Base-by-base conservation (phyloP, 2,113 vertebrate species). In the Crypturellus undulatus region DNA sequence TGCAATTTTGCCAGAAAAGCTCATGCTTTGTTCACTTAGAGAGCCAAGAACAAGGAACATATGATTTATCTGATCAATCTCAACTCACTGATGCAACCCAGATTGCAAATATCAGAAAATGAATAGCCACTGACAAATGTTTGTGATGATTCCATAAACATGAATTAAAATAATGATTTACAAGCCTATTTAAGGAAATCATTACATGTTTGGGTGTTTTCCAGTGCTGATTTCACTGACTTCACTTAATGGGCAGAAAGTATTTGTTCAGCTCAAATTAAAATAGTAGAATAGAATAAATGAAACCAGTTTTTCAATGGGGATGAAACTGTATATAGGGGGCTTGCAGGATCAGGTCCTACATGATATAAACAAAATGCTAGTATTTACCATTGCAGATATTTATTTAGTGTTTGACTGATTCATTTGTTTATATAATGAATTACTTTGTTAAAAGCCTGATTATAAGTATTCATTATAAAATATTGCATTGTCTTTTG, bases 331-430 rank as follows among this genome's bases (percentile, higher is more conserved):
- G 30, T 90, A 84, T 87, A 89, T 78, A 80, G 70, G 87, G 96
- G 97, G 92, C 96, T 97, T 97, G 97, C 96, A 85, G 96, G 96
- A 96, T 97, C 96, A 87, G 95, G 97, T 97, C 95, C 96, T 96
- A 90, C 65, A 58, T 69, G 70, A 69, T 91, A 89, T 51, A 93
- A 94, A 82, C 71, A 84, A 97, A 96, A 95, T 85, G 43, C 76
- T 88, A 92, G 68, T 94, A 94, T 94, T 91, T 97, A 96, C 76
- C 85, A 93, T 84, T 95, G 83, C 51, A 90, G 92, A 87, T 97
- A 97, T 95, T 97, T 97, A 97, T 97, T 97, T 96, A 96, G 89
- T 95, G 87, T 96, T 90, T 96, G 96, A 97, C 93, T 89, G 94
- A 91, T 95, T 97, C 90, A 93, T 97, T 96, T 97, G 90, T 97